A percentile compares a stretch with the other conserved stretches of the same genome.
These are phyloP conservation scores for Gymnogyps californianus DNA, from an alignment of 2,113 vertebrate species.

Conservation along the genomic window DNA sequence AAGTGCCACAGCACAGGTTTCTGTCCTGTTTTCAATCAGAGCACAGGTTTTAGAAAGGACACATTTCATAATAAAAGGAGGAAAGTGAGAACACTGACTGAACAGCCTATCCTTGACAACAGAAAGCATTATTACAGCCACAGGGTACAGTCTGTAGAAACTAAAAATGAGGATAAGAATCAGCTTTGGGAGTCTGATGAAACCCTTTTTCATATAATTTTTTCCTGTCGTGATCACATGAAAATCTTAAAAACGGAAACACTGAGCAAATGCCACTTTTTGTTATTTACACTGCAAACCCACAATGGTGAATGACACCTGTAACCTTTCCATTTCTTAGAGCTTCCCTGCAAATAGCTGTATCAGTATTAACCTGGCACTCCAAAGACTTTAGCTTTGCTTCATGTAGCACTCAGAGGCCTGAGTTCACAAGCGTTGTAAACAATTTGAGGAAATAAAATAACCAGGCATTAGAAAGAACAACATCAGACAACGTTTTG, in stretches of 20 bases:
- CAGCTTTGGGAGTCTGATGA: not conserved
- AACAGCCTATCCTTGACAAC: constrained; percentile 12
- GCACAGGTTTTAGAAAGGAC: constrained; percentile 20
- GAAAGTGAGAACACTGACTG: not conserved
- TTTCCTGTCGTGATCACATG: not conserved
- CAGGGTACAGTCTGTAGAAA: not conserved
- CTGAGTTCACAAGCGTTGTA: not conserved
- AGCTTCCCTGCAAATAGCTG: not conserved
- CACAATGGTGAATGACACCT: not conserved
- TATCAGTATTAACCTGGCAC: not conserved
- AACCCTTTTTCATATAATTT: not conserved
- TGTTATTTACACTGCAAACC: constrained; percentile 29
- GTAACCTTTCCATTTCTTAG: constrained; percentile 25
- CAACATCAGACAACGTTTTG: not conserved
- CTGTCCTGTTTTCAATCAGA: not conserved
- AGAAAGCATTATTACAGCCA: constrained; percentile 7
- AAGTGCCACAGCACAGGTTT: not conserved
- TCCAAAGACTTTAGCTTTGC: not conserved
- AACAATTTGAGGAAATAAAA: not conserved
- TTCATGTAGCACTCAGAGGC: not conserved
- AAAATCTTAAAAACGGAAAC: not conserved
- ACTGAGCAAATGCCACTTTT: constrained; percentile 35
- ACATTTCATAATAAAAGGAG: not conserved
- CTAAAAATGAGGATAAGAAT: not conserved
- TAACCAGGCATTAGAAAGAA: not conserved